Evolutionary conservation across 2,797 vertebrate genomes (phyloP).

Genomic region (Tapirus indicus): DNA sequence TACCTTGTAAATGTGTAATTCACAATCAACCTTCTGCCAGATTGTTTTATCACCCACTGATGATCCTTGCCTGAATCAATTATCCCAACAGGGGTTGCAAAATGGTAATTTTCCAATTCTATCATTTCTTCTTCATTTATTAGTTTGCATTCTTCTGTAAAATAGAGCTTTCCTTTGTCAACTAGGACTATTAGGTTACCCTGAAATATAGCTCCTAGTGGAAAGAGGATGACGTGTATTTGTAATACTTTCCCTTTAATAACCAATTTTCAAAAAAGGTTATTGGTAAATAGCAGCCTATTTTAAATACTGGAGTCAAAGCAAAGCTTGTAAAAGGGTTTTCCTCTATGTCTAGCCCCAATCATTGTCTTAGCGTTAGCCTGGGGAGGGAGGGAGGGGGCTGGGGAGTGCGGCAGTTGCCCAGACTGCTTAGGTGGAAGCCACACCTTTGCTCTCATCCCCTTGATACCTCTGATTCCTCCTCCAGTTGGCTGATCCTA

Average conservation of each 20-base stretch:
- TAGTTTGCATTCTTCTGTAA: background rate
- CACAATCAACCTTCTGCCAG: background rate
- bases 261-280: conserved; percentile 31
- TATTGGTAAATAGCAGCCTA: conserved; percentile 3
- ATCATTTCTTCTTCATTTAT: conserved; percentile 35
- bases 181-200: background rate
- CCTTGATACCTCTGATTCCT: background rate
- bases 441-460: background rate
- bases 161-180: conserved; percentile 1
- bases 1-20: conserved; percentile 5
- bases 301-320: conserved; percentile 45
- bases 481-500: conserved; percentile 5
- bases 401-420: background rate
- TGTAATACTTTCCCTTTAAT: conserved; percentile 28
- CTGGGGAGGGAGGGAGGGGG: background rate
- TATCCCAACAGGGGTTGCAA: background rate
- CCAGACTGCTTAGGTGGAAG: conserved; percentile 12
- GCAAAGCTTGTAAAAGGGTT: background rate
- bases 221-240: background rate
- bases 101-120: conserved; percentile 25
- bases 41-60: background rate
- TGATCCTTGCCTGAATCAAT: conserved; percentile 47
- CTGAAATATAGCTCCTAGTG: background rate
- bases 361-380: background rate
- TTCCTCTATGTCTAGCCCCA: background rate